phyloP scores from a whole-genome alignment of 2,888 invertebrate species.

The Pterostichus madidus region DNA sequence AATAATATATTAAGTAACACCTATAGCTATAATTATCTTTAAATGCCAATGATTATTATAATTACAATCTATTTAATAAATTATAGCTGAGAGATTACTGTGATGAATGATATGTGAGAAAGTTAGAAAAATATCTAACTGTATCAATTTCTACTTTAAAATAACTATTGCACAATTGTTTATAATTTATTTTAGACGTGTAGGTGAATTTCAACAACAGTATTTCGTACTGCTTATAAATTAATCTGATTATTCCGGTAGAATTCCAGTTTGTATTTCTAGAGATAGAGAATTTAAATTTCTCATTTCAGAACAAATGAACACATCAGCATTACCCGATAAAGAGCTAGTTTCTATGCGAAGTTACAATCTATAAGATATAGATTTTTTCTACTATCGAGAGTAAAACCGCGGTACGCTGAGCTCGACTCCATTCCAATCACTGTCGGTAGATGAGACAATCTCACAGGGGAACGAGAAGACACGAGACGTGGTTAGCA shows the following conservation, averaged over 20 bases:
- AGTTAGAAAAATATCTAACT: not conserved
- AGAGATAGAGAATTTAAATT: not conserved
- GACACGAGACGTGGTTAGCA: slow-evolving; percentile 8
- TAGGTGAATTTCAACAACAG: too few species aligned
- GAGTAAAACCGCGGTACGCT: not conserved
- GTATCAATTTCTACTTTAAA: not conserved
- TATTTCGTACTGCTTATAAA: too few species aligned
- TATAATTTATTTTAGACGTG: not conserved
- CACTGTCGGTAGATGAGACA: slow-evolving; percentile 53
- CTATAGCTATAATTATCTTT: not conserved
- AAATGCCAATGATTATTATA: not conserved
- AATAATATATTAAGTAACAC: not conserved
- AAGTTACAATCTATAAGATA: slow-evolving; percentile 31
- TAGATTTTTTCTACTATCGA: slow-evolving; percentile 11
- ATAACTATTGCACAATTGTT: not conserved
- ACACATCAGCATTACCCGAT: slow-evolving; percentile 16
- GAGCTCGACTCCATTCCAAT: slow-evolving; percentile 39
- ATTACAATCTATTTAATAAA: not conserved
- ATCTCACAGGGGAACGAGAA: slow-evolving; percentile 42
- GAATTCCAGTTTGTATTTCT: not conserved
- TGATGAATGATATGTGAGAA: not conserved
- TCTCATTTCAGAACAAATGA: slow-evolving; percentile 8
- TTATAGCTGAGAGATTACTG: not conserved
- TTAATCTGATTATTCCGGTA: too few species aligned
- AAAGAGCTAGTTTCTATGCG: slow-evolving; percentile 20